Percentiles rank a stretch among this genome's conserved stretches.
phyloP scores from a whole-genome alignment of 2,113 vertebrate species.

The Tinamus guttatus region DNA sequence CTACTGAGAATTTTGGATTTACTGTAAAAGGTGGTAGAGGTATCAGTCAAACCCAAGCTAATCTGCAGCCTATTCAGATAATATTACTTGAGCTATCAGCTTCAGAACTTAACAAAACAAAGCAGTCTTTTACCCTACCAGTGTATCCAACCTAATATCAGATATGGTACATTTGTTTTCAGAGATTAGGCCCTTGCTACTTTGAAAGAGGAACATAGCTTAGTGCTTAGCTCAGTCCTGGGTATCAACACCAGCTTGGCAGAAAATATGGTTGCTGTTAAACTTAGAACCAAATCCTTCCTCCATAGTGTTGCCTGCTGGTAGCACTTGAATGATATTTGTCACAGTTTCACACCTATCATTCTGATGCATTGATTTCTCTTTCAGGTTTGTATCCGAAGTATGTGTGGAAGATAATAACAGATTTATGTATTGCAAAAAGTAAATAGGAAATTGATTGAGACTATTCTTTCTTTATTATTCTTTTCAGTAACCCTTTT shows the following conservation, averaged over 20 bases:
- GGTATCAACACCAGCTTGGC: background rate
- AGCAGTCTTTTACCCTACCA: background rate
- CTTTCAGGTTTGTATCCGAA: background rate
- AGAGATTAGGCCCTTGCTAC: background rate
- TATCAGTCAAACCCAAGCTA: background rate
- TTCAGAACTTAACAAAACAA: background rate
- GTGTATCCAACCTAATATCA: no score
- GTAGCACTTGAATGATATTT: background rate
- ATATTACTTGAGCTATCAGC: background rate
- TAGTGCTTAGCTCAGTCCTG: background rate
- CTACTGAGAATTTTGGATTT: background rate
- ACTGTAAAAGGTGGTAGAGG: background rate
- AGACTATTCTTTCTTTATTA: background rate
- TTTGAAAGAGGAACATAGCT: fast-evolving
- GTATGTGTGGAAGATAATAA: background rate
- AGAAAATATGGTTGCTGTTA: background rate
- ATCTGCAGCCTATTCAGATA: background rate
- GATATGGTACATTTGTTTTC: background rate
- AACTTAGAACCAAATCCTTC: background rate
- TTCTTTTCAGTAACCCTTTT: background rate
- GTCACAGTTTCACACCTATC: background rate
- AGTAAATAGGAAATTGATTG: background rate
- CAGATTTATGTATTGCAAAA: background rate
- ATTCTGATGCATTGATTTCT: background rate
- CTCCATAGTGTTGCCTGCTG: background rate